Base-by-base conservation (phyloP, 2,113 vertebrate species). In the Phaethornis superciliosus region DNA sequence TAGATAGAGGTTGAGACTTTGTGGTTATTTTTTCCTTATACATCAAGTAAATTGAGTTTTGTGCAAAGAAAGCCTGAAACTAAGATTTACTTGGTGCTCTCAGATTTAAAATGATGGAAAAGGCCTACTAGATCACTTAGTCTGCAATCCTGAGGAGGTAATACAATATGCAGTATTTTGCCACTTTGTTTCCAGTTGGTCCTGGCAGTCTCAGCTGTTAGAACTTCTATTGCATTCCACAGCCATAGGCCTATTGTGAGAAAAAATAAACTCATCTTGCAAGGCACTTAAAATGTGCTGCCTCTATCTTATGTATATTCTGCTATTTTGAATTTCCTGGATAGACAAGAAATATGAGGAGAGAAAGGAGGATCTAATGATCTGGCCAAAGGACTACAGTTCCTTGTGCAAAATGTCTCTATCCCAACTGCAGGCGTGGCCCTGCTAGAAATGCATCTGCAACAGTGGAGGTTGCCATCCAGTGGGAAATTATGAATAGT, bases 391-490 rank as follows among this genome's bases (percentile, higher is more conserved):
- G 49, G 22, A 21, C 17, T 24, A 16, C 20, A 37, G 37, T 37
- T 82, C 40, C 40, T 68, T 1, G 2, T 64, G 32, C 54, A 28
- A 85, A n/a, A 54, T 54, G 3, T 64, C 67, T 72, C 30, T 23
- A 30, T 19, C 26, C 46, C 27, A 33, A 3, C n/a, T 40, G 24
- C 0, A 0, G 3, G 2, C 46, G n/a, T 62, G 70, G 91, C 58
- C 35, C 78, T 76, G 35, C n/a, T 1, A 82, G 63, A 93, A 91
- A 80, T 51, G 63, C 88, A 91, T 78, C 82, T 91, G 79, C 63
- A 88, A 40, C 28, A 62, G 23, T 27, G 22, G 42, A 54, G 33
- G 9, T 71, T 90, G 72, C 56, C 76, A 95, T 42, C 24, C 27
- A 62, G 58, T 51, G 19, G 32, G 30, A 69, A 89, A 88, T 80